Conservation (phyloP, 2,797 vertebrate species). For the Esox masquinongy region DNA sequence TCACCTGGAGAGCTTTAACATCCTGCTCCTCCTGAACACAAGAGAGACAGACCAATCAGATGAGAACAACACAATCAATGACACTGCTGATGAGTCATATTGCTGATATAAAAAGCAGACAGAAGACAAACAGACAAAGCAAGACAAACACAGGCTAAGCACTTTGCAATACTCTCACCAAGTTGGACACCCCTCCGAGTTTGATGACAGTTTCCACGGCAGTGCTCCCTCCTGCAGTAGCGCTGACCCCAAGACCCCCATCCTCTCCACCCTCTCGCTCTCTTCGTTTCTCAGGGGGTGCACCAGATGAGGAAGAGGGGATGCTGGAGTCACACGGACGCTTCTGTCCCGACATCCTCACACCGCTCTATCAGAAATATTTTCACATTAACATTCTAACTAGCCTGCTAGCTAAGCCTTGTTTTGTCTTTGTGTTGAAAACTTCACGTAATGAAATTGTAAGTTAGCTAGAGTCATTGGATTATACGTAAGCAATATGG, state of each 20-base stretch:
- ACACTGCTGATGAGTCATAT: background rate
- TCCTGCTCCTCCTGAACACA: conserved; percentile 90
- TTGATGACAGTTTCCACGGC: conserved; percentile 88
- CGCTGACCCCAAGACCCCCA: conserved; percentile 65
- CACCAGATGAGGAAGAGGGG: conserved; percentile 65
- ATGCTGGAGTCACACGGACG: conserved; percentile 72
- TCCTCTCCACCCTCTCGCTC: conserved; percentile 74
- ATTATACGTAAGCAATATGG: background rate
- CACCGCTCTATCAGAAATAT: conserved; percentile 28
- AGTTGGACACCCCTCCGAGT: conserved; percentile 91
- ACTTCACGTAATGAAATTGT: background rate
- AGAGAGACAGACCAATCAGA: conserved; percentile 8
- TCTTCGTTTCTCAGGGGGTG: conserved; percentile 73
- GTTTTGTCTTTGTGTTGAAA: background rate
- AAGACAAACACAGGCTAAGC: background rate
- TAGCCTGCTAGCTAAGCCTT: background rate
- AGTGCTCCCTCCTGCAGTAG: conserved; percentile 71
- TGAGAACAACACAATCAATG: background rate
- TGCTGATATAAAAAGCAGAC: background rate
- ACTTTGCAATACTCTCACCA: conserved; percentile 67
- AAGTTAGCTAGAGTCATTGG: background rate
- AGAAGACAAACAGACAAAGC: background rate
- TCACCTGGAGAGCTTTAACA: conserved; percentile 90
- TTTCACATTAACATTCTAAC: background rate
- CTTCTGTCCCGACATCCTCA: conserved; percentile 80